phyloP scores from a whole-genome alignment of 2,888 invertebrate genomes.

The Phrixothrix hirtus region DNA sequence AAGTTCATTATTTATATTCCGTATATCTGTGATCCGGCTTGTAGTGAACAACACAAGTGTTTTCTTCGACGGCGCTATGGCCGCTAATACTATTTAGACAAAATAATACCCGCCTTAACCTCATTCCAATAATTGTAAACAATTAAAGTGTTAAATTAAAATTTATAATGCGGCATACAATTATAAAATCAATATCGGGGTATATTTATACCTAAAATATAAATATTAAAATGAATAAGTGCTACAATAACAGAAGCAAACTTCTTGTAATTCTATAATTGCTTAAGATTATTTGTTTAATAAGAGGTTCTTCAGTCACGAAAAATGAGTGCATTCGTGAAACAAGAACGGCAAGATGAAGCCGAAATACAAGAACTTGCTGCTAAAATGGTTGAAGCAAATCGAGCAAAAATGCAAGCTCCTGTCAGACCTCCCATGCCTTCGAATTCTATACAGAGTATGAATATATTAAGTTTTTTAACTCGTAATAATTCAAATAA shows the following conservation, averaged over 20 bases:
- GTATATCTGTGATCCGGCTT: constrained; percentile 39
- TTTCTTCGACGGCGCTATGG: constrained; percentile 54
- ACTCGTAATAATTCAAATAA: constrained; percentile 39
- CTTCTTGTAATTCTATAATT: constrained; percentile 7
- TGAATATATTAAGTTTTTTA: constrained; percentile 37
- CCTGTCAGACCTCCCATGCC: constrained; percentile 35
- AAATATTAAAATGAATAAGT: constrained; percentile 5
- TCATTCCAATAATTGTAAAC: constrained; percentile 46
- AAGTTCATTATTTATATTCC: constrained; percentile 21
- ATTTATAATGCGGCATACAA: constrained; percentile 22
- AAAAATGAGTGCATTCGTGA: no score
- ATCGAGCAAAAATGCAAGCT: constrained; percentile 67
- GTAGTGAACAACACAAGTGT: constrained; percentile 50
- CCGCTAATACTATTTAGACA: constrained; percentile 53
- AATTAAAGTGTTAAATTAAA: constrained; percentile 40
- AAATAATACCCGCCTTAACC: constrained; percentile 54
- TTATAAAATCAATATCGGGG: background rate
- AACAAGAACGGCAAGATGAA: constrained; percentile 80
- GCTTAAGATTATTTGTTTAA: no score
- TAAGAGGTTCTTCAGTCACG: no score
- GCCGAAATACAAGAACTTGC: constrained; percentile 86
- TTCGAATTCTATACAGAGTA: constrained; percentile 31
- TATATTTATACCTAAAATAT: background rate
- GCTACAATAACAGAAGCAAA: constrained; percentile 4
- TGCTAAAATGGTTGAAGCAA: constrained; percentile 83